Evolutionary conservation across 2,113 vertebrate species (phyloP).

Genomic region (Prinia subflava): DNA sequence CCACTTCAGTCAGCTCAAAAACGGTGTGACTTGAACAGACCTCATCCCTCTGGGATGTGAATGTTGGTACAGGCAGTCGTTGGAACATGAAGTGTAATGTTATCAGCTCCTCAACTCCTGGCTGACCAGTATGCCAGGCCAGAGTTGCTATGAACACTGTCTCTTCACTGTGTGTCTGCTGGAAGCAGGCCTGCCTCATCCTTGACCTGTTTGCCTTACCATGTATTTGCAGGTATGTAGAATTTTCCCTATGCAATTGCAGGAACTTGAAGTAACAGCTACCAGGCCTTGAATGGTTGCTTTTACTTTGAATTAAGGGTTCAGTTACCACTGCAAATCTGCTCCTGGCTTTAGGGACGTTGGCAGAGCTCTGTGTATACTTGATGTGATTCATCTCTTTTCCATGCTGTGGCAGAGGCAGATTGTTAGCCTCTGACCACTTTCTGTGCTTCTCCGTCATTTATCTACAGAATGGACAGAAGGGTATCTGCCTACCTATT

Average conservation of each 20-base stretch:
- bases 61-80: rapidly evolving
- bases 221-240: rapidly evolving
- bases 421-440: background rate
- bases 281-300: rapidly evolving
- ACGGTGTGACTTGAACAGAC: background rate
- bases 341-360: background rate
- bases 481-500: background rate
- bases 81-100: too few species aligned
- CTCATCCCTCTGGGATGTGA: background rate
- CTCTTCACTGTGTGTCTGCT: background rate
- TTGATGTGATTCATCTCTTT: background rate
- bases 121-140: background rate
- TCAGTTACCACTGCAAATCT: background rate
- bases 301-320: background rate
- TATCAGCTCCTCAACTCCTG: background rate
- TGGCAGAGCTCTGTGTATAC: rapidly evolving
- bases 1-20: background rate
- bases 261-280: background rate
- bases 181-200: background rate
- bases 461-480: rapidly evolving
- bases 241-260: background rate
- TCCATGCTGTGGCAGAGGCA: rapidly evolving
- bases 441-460: background rate
- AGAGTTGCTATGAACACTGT: background rate
- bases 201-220: rapidly evolving